phyloP scores from a whole-genome alignment of 64 coral and sea anemone species.

The Astreopora myriophthalma region DNA sequence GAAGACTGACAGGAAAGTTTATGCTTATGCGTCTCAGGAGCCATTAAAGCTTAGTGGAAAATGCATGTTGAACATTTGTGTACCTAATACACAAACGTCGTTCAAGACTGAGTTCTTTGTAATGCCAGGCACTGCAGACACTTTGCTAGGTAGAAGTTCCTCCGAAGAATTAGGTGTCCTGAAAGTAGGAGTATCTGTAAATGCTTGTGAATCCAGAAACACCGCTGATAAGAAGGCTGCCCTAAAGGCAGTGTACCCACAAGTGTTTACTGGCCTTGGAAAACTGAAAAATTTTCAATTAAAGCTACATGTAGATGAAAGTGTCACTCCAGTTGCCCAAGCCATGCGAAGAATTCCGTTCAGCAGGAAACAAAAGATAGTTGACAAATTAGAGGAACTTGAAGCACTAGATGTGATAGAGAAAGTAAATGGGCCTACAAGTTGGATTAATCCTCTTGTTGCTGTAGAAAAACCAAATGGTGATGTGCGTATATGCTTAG shows the following conservation, averaged over 20 bases:
- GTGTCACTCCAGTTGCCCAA: too few relatives aligned
- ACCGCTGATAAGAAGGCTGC: neutral
- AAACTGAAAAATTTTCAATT: neutral
- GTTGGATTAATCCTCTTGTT: too few relatives aligned
- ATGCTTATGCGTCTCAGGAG: neutral
- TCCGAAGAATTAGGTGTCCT: neutral
- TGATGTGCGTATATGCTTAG: too few relatives aligned
- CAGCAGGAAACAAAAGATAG: too few relatives aligned
- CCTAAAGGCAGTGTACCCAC: neutral
- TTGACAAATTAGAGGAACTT: too few relatives aligned
- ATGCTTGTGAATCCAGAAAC: neutral
- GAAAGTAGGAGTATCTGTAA: neutral
- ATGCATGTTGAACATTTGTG: constrained; percentile 10
- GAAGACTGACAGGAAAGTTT: neutral
- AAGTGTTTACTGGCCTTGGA: neutral
- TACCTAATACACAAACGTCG: neutral
- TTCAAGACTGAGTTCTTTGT: neutral
- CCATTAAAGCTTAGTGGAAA: neutral
- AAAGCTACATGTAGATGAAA: neutral
- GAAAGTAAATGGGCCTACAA: too few relatives aligned
- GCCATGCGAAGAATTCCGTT: too few relatives aligned
- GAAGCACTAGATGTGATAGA: too few relatives aligned
- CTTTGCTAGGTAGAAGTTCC: neutral
- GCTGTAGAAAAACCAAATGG: too few relatives aligned
- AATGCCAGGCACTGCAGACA: neutral